Evolutionary conservation across 2,888 invertebrate species (phyloP).

Genomic region (Sminthurinus aureus): DNA sequence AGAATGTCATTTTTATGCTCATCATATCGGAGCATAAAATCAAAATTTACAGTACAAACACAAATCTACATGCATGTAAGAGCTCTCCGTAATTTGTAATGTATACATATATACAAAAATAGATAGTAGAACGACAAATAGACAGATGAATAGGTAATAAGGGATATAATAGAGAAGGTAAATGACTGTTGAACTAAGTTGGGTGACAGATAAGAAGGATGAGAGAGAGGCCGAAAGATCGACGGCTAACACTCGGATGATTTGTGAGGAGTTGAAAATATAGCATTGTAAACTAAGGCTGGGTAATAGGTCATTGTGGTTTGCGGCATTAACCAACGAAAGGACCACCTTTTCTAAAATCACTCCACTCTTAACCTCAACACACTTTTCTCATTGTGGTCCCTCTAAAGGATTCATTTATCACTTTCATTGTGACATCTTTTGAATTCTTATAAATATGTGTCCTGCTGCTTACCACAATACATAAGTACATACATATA

Average conservation of each 20-base stretch:
- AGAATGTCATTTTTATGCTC: no score
- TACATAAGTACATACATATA: no score
- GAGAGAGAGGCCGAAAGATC: conserved; percentile 54
- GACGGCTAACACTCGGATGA: conserved; percentile 56
- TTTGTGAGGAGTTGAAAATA: conserved; percentile 61
- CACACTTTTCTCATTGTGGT: conserved; percentile 48
- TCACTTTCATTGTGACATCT: conserved; percentile 57
- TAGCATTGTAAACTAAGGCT: conserved; percentile 52
- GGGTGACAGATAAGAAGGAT: conserved; percentile 59
- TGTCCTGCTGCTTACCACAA: neutral
- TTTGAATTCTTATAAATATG: conserved; percentile 25
- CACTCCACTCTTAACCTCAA: conserved; percentile 53
- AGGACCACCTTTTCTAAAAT: conserved; percentile 50
- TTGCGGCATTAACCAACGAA: conserved; percentile 43
- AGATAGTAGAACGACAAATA: no score
- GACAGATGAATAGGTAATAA: no score
- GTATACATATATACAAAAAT: no score
- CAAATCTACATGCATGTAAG: no score
- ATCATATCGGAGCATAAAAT: no score
- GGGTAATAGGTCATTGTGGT: conserved; percentile 55
- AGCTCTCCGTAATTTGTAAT: no score
- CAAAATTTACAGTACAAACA: no score
- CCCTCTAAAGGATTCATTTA: conserved; percentile 51
- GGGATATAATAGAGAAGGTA: no score
- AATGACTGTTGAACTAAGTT: conserved; percentile 28